A percentile compares a stretch with the other conserved stretches of the same genome.
These are phyloP conservation scores for Centruroides sculpturatus DNA, from an alignment of 1,140 invertebrate genomes.

Conservation along the genomic window DNA sequence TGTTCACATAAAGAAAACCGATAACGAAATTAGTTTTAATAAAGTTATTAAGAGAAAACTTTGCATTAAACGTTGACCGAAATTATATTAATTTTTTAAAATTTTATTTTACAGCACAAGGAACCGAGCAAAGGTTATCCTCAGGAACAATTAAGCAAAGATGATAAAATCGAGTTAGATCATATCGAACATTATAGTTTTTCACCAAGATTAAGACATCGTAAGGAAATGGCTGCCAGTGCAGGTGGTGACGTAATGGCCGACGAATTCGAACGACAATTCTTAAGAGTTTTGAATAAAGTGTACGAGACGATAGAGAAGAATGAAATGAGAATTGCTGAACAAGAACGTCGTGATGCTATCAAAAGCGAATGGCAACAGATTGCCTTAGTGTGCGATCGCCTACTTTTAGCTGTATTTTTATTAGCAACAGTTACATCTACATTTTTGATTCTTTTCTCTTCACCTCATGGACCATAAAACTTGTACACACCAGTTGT, in stretches of 20 bases:
- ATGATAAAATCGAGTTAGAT: constrained; percentile 4
- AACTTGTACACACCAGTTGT: too few relatives aligned
- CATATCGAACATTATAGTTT: constrained; percentile 9
- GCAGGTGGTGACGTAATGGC: not conserved
- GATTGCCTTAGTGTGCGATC: constrained; percentile 38
- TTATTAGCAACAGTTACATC: constrained; percentile 32
- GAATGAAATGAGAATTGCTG: constrained; percentile 36
- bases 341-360: constrained; percentile 39
- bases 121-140: too few relatives aligned
- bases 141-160: not conserved
- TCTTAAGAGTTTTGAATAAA: constrained; percentile 25
- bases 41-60: too few relatives aligned
- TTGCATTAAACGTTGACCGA: too few relatives aligned
- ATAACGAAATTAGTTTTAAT: too few relatives aligned
- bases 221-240: constrained; percentile 5
- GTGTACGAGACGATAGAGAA: constrained; percentile 26
- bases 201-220: constrained; percentile 3
- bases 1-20: too few relatives aligned
- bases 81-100: too few relatives aligned
- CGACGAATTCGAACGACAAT: constrained; percentile 13
- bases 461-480: constrained; percentile 25
- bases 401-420: constrained; percentile 43
- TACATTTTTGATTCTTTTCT: constrained; percentile 30
- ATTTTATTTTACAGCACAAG: too few relatives aligned
- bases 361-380: constrained; percentile 39